These are phyloP conservation scores for Fabriciana adippe DNA, from an alignment of 2,888 invertebrate genomes.

Conservation along the genomic window DNA sequence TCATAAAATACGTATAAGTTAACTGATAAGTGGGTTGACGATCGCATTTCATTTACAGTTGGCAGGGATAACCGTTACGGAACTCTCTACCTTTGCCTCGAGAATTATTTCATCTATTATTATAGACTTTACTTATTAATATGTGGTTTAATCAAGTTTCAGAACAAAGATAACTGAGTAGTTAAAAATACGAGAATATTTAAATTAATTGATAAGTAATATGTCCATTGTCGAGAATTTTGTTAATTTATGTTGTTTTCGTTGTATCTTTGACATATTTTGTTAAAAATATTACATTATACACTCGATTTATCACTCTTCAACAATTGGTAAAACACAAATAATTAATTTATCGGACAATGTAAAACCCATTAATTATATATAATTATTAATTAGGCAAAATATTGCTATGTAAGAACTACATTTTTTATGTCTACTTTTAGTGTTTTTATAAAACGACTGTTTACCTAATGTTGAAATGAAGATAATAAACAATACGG, in stretches of 20 bases:
- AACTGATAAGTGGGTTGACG: conserved; percentile 35
- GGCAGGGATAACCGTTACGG: conserved; percentile 26
- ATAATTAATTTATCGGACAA: too few relatives aligned
- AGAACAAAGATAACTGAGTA: not conserved
- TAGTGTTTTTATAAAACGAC: not conserved
- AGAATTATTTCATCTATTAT: conserved; percentile 28
- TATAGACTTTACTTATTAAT: conserved; percentile 22
- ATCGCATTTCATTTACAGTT: conserved; percentile 36
- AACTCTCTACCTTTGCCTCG: conserved; percentile 25
- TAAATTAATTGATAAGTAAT: not conserved
- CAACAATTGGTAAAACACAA: too few relatives aligned
- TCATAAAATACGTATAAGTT: conserved; percentile 20
- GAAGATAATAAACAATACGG: conserved; percentile 26
- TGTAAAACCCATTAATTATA: too few relatives aligned
- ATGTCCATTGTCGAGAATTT: not conserved
- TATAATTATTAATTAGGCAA: too few relatives aligned
- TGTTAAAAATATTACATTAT: too few relatives aligned
- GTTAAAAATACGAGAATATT: not conserved
- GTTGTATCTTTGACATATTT: too few relatives aligned
- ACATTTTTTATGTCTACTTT: too few relatives aligned
- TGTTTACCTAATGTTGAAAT: conserved; percentile 25
- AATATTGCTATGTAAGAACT: too few relatives aligned
- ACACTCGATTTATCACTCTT: too few relatives aligned
- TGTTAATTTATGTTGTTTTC: too few relatives aligned
- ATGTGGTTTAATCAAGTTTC: conserved; percentile 15